These are phyloP conservation scores for Aphyosemion australe DNA, from an alignment of 2,113 vertebrate species.

Conservation along the genomic window DNA sequence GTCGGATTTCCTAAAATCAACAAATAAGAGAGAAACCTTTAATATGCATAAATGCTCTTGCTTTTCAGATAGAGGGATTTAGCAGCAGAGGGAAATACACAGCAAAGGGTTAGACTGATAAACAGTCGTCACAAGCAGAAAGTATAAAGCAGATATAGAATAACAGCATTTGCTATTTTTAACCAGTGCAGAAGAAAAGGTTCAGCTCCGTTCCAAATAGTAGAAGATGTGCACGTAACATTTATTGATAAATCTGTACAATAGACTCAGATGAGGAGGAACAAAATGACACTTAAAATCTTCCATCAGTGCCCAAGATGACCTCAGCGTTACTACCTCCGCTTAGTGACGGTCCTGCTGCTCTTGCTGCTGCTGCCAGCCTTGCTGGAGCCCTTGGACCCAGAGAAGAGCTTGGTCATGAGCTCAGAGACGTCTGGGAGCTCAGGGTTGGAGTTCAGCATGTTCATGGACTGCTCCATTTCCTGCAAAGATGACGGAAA, in stretches of 20 bases:
- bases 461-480: slow-evolving; percentile 99
- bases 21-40: slow-evolving; percentile 48
- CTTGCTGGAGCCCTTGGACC: slow-evolving; percentile 93
- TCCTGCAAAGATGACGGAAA: slow-evolving; percentile 78
- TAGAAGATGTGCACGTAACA: slow-evolving; percentile 53
- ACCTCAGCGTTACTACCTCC: slow-evolving; percentile 87
- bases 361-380: slow-evolving; percentile 89
- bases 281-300: slow-evolving; percentile 56
- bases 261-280: slow-evolving; percentile 36
- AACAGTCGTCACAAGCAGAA: slow-evolving; percentile 21
- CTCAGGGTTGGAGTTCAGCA: slow-evolving; percentile 98
- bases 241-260: slow-evolving; percentile 68
- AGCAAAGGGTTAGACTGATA: slow-evolving; percentile 47
- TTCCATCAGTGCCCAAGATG: slow-evolving; percentile 47
- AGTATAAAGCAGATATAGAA: slow-evolving; percentile 35
- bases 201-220: slow-evolving; percentile 38
- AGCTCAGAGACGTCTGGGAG: slow-evolving; percentile 98
- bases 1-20: slow-evolving; percentile 57
- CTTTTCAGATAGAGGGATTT: slow-evolving; percentile 72
- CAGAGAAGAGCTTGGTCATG: slow-evolving; percentile 98
- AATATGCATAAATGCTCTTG: slow-evolving; percentile 70
- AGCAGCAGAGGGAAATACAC: slow-evolving; percentile 73
- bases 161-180: slow-evolving; percentile 37
- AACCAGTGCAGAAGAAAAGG: slow-evolving; percentile 56
- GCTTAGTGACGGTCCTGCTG: slow-evolving; percentile 87